Evolutionary conservation across 1,140 invertebrate species (phyloP), one percentile per base, ranked within the genome.

Genomic region (Lysiphlebus fabarum): DNA sequence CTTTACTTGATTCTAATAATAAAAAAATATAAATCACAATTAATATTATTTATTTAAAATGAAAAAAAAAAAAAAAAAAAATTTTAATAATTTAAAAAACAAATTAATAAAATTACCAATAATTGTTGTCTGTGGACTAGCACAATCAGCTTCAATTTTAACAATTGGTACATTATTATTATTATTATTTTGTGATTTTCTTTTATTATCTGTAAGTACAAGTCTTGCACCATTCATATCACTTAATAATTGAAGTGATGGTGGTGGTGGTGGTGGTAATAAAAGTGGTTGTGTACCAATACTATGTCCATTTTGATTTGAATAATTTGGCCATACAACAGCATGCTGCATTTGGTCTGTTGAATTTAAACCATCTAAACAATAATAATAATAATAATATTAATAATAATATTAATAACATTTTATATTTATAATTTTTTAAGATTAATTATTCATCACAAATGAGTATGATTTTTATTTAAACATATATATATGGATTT

Each of bases 281-380:
- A 88, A 76, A 36, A 87, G 71, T 14, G 85, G 83, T 2, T 85
- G 81, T 41, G 81, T 82, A 26, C 70, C 71, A 37, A 76, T 65
- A 59, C 68, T 74, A 50, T 63, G 66, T 34, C 64, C 67, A 59
- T 59, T 69, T 48, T 75, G 68, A 72, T 82, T 86, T 49, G 82
- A 81, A 65, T 86, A 84, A 67, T 82, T 85, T 51, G 86, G 86
- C 87, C 83, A 88, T 5, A 90, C 85, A n/a, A 89, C 86, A 1
- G 88, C 83, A 71, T 90, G 87, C 65, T 88, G 88, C 72, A 86
- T 82, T 69, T 88, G 83, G 74, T 90, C 89, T 82, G 83, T 73
- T 65, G 64, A 62, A 61, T 48, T 10, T n/a, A 26, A 26, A 26
- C 17, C 17, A 1, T 26, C 17, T 26, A 26, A 26, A 12, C 2